A percentile compares a stretch with the other conserved stretches of the same genome.
Conservation (phyloP, 2,797 vertebrate species). For the Chelon auratus region DNA sequence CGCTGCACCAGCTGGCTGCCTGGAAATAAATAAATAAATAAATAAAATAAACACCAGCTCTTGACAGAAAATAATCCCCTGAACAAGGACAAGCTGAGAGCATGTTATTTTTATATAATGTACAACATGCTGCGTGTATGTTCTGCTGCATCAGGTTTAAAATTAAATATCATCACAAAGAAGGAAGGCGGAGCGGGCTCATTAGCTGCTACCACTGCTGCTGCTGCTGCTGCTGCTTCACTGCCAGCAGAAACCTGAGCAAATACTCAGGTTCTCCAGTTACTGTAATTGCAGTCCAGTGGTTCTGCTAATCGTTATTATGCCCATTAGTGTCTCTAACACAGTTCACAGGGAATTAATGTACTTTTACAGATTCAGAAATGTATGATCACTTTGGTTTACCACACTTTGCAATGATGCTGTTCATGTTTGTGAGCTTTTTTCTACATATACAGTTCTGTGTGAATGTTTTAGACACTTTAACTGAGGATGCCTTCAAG, state of each 20-base stretch:
- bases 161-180: constrained; percentile 42
- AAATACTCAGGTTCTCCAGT: constrained; percentile 16
- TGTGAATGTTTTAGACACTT: too few relatives aligned
- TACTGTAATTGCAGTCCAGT: not conserved
- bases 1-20: constrained; percentile 71
- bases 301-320: constrained; percentile 16
- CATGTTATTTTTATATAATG: constrained; percentile 63
- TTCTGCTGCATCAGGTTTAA: constrained; percentile 67
- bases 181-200: constrained; percentile 29
- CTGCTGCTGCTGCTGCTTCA: constrained; percentile 38
- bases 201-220: constrained; percentile 41
- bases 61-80: constrained; percentile 69
- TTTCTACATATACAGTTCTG: too few relatives aligned
- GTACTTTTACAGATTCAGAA: too few relatives aligned
- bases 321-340: constrained; percentile 3
- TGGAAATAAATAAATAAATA: constrained; percentile 11
- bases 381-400: too few relatives aligned
- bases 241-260: constrained; percentile 18
- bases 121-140: constrained; percentile 51
- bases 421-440: too few relatives aligned
- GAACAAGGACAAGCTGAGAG: constrained; percentile 76
- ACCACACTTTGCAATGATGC: too few relatives aligned
- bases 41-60: constrained; percentile 59
- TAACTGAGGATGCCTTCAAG: too few relatives aligned
- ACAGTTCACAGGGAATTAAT: not conserved